Evolutionary conservation across 2,797 vertebrate genomes (phyloP).

Genomic region (Syngnathus acus): DNA sequence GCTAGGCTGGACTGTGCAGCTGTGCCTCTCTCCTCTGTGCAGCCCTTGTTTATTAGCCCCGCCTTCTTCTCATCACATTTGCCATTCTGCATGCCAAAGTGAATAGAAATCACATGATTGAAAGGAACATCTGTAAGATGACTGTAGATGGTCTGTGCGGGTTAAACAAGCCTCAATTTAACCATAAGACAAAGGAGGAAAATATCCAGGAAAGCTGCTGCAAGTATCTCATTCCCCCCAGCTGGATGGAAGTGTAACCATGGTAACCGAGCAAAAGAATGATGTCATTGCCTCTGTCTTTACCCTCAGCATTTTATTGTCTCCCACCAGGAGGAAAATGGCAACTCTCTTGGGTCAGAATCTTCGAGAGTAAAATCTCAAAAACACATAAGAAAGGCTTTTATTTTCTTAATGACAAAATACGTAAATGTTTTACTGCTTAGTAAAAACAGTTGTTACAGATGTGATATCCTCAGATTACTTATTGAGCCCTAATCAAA

Average conservation of each 20-base stretch:
- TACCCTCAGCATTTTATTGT: slow-evolving; percentile 22
- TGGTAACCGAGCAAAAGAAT: slow-evolving; percentile 55
- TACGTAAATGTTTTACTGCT: too few species aligned
- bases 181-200: not conserved
- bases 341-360: not conserved
- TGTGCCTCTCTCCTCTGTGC: not conserved
- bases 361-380: too few species aligned
- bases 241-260: slow-evolving; percentile 53
- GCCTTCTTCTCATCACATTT: not conserved
- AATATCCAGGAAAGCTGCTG: not conserved
- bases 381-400: too few species aligned
- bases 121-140: not conserved
- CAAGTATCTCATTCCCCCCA: not conserved
- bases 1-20: not conserved
- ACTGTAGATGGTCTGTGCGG: not conserved
- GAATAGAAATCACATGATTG: not conserved
- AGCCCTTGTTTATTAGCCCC: not conserved
- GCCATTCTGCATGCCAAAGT: not conserved
- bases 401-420: too few species aligned
- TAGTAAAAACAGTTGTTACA: not conserved
- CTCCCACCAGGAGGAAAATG: slow-evolving; percentile 19
- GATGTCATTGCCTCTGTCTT: slow-evolving; percentile 50
- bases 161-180: not conserved
- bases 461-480: not conserved
- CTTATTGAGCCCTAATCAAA: not conserved